phyloP scores from a whole-genome alignment of 1,140 invertebrate genomes.

The Solenopsis invicta region DNA sequence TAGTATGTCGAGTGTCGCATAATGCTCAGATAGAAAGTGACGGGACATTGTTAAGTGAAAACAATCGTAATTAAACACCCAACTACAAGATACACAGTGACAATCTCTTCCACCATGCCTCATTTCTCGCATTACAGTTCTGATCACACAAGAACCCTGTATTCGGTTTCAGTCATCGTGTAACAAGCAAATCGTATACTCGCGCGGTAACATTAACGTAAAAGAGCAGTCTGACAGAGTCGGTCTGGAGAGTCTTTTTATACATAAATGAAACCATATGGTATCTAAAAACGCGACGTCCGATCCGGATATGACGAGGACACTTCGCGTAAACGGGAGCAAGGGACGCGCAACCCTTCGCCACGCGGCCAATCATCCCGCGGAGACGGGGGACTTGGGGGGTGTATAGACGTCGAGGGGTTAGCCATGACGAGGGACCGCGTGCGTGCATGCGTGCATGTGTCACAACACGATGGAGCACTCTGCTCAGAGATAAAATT shows the following conservation, averaged over 20 bases:
- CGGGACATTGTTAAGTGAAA: neutral
- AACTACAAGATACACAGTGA: neutral
- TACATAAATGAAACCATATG: conserved; percentile 37
- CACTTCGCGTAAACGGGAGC: neutral
- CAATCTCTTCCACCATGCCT: neutral
- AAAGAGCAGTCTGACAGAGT: neutral
- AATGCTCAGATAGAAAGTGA: neutral
- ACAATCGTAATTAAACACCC: neutral
- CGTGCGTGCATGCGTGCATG: neutral
- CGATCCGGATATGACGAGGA: neutral
- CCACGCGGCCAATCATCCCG: neutral
- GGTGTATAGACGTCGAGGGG: neutral
- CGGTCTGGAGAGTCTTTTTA: neutral
- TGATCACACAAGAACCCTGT: neutral
- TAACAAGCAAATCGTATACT: neutral
- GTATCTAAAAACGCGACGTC: neutral
- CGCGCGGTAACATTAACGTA: neutral
- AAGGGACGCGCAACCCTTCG: neutral
- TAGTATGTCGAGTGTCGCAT: neutral
- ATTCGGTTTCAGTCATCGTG: neutral
- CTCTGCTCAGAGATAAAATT: neutral
- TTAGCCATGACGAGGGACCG: neutral
- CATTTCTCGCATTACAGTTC: neutral
- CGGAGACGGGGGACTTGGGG: neutral
- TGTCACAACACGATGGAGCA: conserved; percentile 1